Base-by-base conservation (phyloP, 2,797 vertebrate species). In the Acipenser oxyrinchus region DNA sequence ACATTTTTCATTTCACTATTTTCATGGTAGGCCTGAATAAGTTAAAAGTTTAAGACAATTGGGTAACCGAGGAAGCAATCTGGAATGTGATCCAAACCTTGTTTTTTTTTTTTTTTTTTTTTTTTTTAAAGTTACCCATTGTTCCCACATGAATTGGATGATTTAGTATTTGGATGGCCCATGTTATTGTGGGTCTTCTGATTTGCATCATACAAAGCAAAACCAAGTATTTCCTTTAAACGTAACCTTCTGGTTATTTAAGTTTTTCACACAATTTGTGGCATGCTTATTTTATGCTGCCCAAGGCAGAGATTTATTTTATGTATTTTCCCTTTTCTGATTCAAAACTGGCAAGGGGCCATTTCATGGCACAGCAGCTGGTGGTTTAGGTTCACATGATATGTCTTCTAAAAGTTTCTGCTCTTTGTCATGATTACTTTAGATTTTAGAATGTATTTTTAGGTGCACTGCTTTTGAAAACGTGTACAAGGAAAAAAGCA, bases 311-410 rank as follows among this genome's bases (percentile, higher is more conserved):
- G 50, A 71, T 72, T 72, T 71, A 49, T 66, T 64, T 55, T 48
- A 67, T 58, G 64, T 70, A 68, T 67, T 63, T 67, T 66, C 72
- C 65, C 51, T n/a, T 60, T 37, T 7, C 61, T 71, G 71, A 67
- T 73, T 75, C 60, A 72, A 55, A 72, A 71, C 73, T 80, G 82
- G 77, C 74, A 66, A 69, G 67, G 60, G 66, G 69, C 76, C 81
- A 77, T 73, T 71, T 72, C 63, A 68, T 73, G 74, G 77, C 83
- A 80, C 73, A 79, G 81, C 74, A 75, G 79, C 78, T 37, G 23
- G 23, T 37, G 2, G 23, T 2, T 37, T 37, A 37, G 23, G 23
- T 3, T 37, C 23, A 37, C 23, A 37, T 3, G 23, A 37, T 37
- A 37, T 4, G 23, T 37, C 23, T 37, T 37, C 3, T 37, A 37